Evolutionary conservation across 1,140 invertebrate genomes (phyloP), one percentile per base, ranked within the genome.

Genomic region (Achatina immaculata): DNA sequence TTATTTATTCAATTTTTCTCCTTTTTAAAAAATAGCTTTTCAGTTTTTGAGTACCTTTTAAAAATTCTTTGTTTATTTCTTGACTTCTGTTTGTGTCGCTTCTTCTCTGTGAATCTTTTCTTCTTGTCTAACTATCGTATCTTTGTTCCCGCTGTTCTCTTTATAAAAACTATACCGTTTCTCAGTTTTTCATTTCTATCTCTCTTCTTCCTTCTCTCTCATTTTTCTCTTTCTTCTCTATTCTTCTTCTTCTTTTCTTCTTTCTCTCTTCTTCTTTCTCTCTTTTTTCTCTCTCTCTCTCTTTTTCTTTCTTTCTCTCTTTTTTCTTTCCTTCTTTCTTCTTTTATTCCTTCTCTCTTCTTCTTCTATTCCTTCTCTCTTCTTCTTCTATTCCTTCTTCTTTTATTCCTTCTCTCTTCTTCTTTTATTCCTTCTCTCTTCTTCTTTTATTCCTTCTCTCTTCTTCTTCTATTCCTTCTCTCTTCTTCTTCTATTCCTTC

Each of bases 221-320:
- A 28, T 65, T 1, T 55, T 68, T 80, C 48, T 40, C 38, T 74
- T 31, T 55, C 48, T 55, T 43, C 42, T 24, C 28, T 31, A 42
- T 36, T 65, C 55, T 81, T 40, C 62, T 36, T 81, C 38, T 28
- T 78, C 21, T 43, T 28, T 51, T 28, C n/a, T 51, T 28, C 34
- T 51, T 45, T 16, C 28, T 24, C 28, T 40, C 28, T 51, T 36
- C 24, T 28, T 51, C 38, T 48, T 24, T 48, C 28, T 51, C 42
- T 74, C 28, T 40, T 48, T 28, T 74, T 55, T 31, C 36, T 48
- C 38, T 65, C 43, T 34, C 24, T 68, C 36, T 65, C 31, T 38
- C 21, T 55, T 36, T 55, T 66, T 31, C 40, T 55, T 31, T 21
- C 38, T 58, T 19, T 43, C n/a, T 58, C 31, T 42, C 31, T 34